Conservation (phyloP, 2,797 vertebrate genomes). For the Peromyscus melanophrys region DNA sequence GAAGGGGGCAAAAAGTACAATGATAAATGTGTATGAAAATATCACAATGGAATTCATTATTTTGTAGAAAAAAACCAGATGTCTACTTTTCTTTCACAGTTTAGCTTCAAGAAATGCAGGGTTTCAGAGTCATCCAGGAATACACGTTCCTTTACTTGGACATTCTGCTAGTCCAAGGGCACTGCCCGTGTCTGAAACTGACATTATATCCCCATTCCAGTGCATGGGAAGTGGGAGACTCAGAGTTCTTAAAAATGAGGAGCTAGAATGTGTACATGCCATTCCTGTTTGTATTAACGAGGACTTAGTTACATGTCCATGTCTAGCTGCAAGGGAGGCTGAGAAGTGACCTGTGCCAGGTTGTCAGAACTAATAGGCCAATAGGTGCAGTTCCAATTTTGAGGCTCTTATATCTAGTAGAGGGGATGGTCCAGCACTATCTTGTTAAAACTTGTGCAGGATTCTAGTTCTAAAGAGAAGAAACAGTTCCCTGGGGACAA, state of each 20-base stretch:
- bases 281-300: constrained; percentile 13
- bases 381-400: neutral
- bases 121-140: neutral
- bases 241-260: neutral
- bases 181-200: constrained; percentile 1
- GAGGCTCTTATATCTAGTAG: neutral
- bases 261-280: neutral
- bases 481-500: neutral
- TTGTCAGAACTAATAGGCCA: neutral
- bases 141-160: neutral
- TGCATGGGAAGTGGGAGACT: neutral
- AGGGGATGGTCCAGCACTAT: neutral
- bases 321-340: constrained; percentile 31
- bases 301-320: neutral
- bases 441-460: neutral
- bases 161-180: neutral
- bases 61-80: neutral
- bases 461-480: constrained; percentile 60
- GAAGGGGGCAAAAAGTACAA: neutral
- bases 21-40: neutral
- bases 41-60: neutral
- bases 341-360: neutral
- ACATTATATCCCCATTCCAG: neutral
- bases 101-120: neutral
- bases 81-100: neutral